These are phyloP conservation scores for Serilophus lunatus DNA, from an alignment of 2,113 vertebrate genomes.

Conservation along the genomic window DNA sequence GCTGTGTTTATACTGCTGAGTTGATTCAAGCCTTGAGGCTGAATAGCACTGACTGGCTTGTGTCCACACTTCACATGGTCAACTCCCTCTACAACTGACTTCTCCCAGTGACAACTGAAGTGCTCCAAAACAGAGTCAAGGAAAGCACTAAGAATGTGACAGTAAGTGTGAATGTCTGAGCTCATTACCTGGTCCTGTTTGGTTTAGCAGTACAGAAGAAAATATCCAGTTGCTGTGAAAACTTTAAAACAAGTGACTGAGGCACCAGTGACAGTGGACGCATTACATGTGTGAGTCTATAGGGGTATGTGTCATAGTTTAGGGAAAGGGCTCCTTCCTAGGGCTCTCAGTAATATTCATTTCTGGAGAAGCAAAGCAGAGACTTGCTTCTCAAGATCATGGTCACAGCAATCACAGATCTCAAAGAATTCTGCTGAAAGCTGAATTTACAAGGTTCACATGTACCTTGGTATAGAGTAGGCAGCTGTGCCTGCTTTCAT, in stretches of 20 bases:
- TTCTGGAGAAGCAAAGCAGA: not conserved
- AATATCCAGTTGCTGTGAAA: not conserved
- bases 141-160: not conserved
- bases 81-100: not conserved
- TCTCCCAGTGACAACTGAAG: not conserved
- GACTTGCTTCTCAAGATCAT: not conserved
- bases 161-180: not conserved
- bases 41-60: slow-evolving; percentile 19
- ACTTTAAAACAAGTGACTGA: not conserved
- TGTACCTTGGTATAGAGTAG: not conserved
- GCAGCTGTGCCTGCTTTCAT: not conserved
- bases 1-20: slow-evolving; percentile 35
- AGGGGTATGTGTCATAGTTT: not conserved
- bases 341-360: not conserved
- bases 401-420: not conserved
- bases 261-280: not conserved
- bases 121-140: not conserved
- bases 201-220: not conserved
- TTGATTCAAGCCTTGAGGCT: slow-evolving; percentile 36
- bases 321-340: not conserved
- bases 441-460: not conserved
- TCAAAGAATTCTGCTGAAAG: not conserved
- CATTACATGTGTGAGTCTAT: not conserved
- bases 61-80: not conserved
- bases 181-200: not conserved